These are phyloP conservation scores for Galbula dea DNA, from an alignment of 2,113 vertebrate genomes.

Conservation along the genomic window DNA sequence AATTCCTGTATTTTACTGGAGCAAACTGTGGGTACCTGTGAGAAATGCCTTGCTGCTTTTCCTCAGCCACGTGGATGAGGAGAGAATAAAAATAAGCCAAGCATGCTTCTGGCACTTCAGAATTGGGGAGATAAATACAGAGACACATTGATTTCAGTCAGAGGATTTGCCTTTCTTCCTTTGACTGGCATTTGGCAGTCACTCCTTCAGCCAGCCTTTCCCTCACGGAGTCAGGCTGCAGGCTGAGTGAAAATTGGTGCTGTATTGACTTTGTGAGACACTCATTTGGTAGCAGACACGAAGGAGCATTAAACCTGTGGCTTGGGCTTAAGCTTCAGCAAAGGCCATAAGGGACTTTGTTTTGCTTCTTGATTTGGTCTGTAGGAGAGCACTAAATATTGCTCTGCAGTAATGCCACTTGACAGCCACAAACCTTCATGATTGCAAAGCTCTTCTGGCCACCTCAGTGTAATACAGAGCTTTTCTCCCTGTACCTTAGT, in stretches of 20 bases:
- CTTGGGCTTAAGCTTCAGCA: background rate
- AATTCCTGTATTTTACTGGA: background rate
- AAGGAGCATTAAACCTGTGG: background rate
- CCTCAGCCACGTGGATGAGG: background rate
- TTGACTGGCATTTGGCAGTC: background rate
- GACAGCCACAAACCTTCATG: background rate
- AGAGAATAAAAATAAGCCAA: background rate
- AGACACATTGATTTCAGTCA: background rate
- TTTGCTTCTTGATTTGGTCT: background rate
- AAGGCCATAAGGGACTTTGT: background rate
- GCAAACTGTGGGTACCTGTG: background rate
- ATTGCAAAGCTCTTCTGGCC: background rate
- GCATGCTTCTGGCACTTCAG: background rate
- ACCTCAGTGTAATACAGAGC: background rate
- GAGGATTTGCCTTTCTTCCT: background rate
- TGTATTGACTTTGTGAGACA: background rate
- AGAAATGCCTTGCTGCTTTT: background rate
- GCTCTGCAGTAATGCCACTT: background rate
- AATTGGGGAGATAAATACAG: background rate
- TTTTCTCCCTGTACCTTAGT: background rate
- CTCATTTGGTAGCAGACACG: background rate
- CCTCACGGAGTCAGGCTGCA: background rate
- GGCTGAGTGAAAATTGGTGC: background rate
- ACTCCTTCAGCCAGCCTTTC: background rate
- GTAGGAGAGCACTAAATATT: background rate